phyloP scores from a whole-genome alignment of 2,797 vertebrate genomes.

The Labroides dimidiatus region DNA sequence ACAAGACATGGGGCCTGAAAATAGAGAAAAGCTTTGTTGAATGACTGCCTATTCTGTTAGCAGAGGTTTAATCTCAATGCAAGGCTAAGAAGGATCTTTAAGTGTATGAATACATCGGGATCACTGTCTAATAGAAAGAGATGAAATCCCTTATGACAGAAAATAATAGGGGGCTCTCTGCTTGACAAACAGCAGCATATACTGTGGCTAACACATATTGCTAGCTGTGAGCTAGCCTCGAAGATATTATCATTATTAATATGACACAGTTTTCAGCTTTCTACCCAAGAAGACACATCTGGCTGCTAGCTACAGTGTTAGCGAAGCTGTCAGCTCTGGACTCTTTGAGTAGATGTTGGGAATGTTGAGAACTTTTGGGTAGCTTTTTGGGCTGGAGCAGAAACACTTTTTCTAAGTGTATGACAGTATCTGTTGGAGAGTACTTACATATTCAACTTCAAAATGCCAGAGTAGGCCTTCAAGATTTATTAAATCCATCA shows the following conservation, averaged over 20 bases:
- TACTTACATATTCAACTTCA: constrained; percentile 26
- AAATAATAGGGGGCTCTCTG: background rate
- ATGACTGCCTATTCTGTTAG: background rate
- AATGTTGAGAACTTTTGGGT: background rate
- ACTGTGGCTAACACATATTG: background rate
- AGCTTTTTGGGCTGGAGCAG: constrained; percentile 17
- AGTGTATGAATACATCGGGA: background rate
- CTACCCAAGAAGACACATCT: no score
- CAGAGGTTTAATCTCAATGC: background rate
- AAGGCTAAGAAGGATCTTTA: background rate
- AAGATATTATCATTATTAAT: no score
- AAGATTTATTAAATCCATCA: constrained; percentile 59
- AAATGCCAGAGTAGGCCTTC: constrained; percentile 63
- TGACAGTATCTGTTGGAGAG: constrained; percentile 10
- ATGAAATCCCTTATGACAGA: background rate
- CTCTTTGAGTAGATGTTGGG: constrained; percentile 3
- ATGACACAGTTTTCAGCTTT: no score
- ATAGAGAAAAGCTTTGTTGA: background rate
- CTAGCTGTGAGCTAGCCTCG: background rate
- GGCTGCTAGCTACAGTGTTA: background rate
- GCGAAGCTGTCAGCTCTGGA: constrained; percentile 2
- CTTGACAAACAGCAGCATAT: background rate
- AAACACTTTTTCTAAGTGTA: constrained; percentile 5
- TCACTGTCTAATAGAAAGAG: no score
- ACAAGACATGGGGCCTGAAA: background rate